Percentiles rank a stretch among this genome's conserved stretches.
Evolutionary conservation across 2,888 invertebrate genomes (phyloP).

Genomic region (Orchesella flavescens): DNA sequence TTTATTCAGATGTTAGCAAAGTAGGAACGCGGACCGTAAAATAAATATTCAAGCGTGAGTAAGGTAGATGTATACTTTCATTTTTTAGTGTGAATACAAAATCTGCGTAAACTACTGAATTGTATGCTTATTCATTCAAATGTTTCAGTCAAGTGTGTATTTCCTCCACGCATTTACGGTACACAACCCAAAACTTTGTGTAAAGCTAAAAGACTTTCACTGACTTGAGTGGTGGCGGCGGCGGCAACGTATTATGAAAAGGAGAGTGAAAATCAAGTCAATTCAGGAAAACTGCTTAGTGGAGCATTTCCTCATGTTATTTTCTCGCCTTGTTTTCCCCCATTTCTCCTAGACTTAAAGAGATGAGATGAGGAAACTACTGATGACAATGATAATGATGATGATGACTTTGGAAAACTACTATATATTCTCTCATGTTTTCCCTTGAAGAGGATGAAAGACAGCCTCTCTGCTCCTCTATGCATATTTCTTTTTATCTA

Average conservation of each 20-base stretch:
- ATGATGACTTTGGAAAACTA: constrained; percentile 6
- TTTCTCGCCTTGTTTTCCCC: not conserved
- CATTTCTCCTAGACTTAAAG: not conserved
- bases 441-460: not conserved
- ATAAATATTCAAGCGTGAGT: too few species aligned
- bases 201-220: not conserved
- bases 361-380: not conserved
- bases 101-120: not conserved
- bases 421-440: not conserved
- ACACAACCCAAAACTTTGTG: not conserved
- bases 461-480: not conserved
- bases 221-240: not conserved
- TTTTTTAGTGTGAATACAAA: not conserved
- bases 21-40: too few species aligned
- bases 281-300: constrained; percentile 1
- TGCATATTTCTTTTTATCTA: not conserved
- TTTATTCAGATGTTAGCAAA: too few species aligned
- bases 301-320: not conserved
- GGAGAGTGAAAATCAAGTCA: not conserved
- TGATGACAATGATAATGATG: not conserved
- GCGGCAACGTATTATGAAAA: too few species aligned
- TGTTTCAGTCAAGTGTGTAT: not conserved
- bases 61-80: too few species aligned
- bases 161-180: not conserved
- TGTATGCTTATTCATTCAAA: not conserved